Percentiles rank a stretch among this genome's conserved stretches.
These are phyloP conservation scores for Nannospalax galili DNA, from an alignment of 2,113 vertebrate genomes.

Conservation along the genomic window DNA sequence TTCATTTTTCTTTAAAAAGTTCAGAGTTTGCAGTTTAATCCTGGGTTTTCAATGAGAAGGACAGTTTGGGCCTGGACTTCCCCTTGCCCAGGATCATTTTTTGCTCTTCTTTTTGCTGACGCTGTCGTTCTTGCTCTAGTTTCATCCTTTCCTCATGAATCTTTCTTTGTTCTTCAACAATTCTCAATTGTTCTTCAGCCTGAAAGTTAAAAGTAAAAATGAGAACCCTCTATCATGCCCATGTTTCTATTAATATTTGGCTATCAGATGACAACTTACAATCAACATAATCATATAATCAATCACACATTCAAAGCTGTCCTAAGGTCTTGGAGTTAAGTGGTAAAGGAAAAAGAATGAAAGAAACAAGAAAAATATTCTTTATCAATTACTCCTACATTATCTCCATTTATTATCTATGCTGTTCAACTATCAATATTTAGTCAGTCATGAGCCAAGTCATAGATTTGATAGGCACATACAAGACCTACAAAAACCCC, in stretches of 20 bases:
- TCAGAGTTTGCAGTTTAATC: constrained; percentile 91
- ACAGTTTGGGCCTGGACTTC: constrained; percentile 99
- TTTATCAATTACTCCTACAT: not conserved
- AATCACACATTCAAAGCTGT: not conserved
- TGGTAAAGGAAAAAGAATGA: not conserved
- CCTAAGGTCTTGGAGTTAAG: not conserved
- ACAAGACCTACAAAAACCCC: not conserved
- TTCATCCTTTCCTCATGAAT: constrained; percentile 99
- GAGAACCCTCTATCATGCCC: constrained; percentile 63
- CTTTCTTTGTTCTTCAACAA: constrained; percentile 99
- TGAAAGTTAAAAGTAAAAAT: constrained; percentile 82
- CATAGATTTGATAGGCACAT: not conserved
- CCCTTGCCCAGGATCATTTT: constrained; percentile 99
- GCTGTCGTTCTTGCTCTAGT: constrained; percentile 99
- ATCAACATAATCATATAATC: not conserved
- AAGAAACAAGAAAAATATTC: not conserved
- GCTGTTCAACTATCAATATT: not conserved
- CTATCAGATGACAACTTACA: not conserved
- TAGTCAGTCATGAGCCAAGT: not conserved
- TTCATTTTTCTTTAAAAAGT: constrained; percentile 86
- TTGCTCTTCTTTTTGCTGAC: constrained; percentile 99
- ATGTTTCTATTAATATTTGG: not conserved
- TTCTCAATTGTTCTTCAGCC: constrained; percentile 99
- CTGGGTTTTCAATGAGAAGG: constrained; percentile 97
- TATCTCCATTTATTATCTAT: not conserved